A percentile compares a stretch with the other conserved stretches of the same genome.
These are phyloP conservation scores for Bucco capensis DNA, from an alignment of 2,113 vertebrate species.

Conservation along the genomic window DNA sequence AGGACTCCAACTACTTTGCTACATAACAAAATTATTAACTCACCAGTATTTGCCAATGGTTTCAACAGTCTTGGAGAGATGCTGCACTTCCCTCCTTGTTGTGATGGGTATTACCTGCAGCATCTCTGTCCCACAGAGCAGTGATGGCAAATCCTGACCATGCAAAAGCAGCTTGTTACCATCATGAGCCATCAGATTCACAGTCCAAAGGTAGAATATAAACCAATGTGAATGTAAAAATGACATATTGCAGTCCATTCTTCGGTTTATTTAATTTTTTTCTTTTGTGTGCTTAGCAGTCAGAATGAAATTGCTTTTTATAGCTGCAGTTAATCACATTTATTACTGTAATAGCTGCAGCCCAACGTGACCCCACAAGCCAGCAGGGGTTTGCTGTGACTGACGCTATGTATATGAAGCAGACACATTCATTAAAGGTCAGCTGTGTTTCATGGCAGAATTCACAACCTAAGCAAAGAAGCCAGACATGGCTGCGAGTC, in stretches of 20 bases:
- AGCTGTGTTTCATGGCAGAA: neutral
- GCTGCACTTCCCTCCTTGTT: neutral
- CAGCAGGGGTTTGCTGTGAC: neutral
- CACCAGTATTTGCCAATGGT: neutral
- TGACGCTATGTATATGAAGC: neutral
- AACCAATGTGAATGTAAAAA: neutral
- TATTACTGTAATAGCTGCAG: conserved; percentile 6
- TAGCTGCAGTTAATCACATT: conserved; percentile 12
- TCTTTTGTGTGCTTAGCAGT: conserved; percentile 1
- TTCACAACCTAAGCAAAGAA: neutral
- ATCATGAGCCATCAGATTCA: neutral
- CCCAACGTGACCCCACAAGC: neutral
- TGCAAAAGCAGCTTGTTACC: neutral
- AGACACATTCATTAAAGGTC: neutral
- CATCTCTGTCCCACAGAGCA: neutral
- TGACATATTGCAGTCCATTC: neutral
- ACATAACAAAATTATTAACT: neutral
- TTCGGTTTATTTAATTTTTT: neutral
- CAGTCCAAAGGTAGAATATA: neutral
- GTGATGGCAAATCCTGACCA: neutral
- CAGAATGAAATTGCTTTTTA: conserved; percentile 42
- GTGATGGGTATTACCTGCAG: neutral
- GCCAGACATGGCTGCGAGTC: neutral
- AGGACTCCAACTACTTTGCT: neutral
- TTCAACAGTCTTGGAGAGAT: neutral